Evolutionary conservation across 2,797 vertebrate genomes (phyloP), one percentile per base, ranked within the genome.

Genomic region (Xiphorhynchus erythropygius): DNA sequence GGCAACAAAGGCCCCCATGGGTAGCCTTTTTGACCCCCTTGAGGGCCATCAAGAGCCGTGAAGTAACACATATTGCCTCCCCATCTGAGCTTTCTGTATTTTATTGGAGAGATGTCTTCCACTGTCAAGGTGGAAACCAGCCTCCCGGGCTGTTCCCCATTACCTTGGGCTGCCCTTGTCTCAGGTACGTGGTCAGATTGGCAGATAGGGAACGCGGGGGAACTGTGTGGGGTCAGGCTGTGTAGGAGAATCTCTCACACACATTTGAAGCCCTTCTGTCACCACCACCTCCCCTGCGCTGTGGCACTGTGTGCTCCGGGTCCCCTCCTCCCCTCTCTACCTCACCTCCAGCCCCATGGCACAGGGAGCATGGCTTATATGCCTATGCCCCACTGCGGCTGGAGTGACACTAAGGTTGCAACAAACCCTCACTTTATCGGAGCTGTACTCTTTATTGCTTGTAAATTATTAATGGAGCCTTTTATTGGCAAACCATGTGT

Each of bases 391-490:
- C 8, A 5, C 68, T 5, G 10, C 0, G 1, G 56, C 85, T 81
- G 53, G 64, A 94, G 84, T 33, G 80, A 96, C 92, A 88, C 84
- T 94, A 93, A 96, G 63, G 49, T 88, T 86, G 60, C 35, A 68
- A 82, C 55, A 87, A 86, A 92, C 68, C 50, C 62, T 89, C 0
- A 0, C 76, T 91, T 85, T 90, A 64, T 65, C 65, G 68, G 53
- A 96, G 74, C 84, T 96, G 64, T 87, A 57, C 84, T 82, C 82
- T 94, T 95, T 94, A 83, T 15, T 74, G 96, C 90, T 68, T 64
- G 64, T 96, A 96, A 89, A 67, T 96, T 90, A 93, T 93, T 84
- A 87, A 95, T 27, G 74, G 86, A 84, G 41, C 84, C 39, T 90
- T 94, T 90, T 89, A 83, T 82, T 90, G 76, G 84, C 93, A 96